These are phyloP conservation scores for Drosophila arizonae DNA, from an alignment of 1,140 invertebrate species.

Conservation along the genomic window DNA sequence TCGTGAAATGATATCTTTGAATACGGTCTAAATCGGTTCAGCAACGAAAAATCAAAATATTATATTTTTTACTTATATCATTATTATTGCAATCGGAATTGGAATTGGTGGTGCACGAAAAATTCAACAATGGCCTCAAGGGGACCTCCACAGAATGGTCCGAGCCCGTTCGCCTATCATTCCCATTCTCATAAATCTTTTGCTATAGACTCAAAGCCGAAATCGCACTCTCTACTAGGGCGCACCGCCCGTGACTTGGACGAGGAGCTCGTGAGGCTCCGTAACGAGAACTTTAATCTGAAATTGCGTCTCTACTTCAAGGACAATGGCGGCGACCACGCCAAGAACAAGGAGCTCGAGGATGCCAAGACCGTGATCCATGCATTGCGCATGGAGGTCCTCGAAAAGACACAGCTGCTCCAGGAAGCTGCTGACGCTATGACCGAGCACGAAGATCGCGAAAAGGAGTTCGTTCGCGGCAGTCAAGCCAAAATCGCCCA, in stretches of 20 bases:
- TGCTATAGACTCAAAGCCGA: background rate
- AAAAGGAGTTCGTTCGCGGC: background rate
- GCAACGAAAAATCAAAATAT: background rate
- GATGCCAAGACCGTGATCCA: background rate
- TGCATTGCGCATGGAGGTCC: background rate
- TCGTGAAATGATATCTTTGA: background rate
- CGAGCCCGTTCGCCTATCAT: background rate
- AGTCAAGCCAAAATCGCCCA: background rate
- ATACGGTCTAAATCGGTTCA: background rate
- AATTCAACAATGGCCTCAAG: background rate
- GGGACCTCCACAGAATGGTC: background rate
- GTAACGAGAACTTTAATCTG: slow-evolving; percentile 18
- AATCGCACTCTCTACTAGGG: too few species aligned
- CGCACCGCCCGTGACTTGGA: background rate
- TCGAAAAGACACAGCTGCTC: background rate
- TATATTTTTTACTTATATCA: background rate
- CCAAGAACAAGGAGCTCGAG: background rate
- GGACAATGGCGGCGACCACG: background rate
- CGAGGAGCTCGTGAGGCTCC: background rate
- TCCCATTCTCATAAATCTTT: background rate
- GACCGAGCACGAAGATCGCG: background rate
- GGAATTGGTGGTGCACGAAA: background rate
- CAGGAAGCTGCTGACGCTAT: background rate
- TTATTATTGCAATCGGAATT: background rate
- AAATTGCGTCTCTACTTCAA: slow-evolving; percentile 4